Evolutionary conservation across 2,113 vertebrate species (phyloP), one percentile per base, ranked within the genome.

Genomic region (Benitochromis conjunctus): DNA sequence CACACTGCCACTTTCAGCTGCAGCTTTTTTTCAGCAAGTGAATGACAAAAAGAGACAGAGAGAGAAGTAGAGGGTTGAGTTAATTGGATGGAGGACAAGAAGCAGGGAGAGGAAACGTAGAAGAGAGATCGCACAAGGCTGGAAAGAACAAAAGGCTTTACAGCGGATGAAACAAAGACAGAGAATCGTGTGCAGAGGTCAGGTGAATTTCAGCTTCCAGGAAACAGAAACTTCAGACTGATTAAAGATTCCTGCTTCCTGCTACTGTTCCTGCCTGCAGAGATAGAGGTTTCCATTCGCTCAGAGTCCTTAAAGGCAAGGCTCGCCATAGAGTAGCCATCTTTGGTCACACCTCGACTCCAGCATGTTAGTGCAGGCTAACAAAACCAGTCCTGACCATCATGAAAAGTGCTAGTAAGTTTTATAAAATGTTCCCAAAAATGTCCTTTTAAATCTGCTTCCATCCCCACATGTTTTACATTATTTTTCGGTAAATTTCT

Each of bases 141-240:
- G 4, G 69, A 31, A 51, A 31, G 71, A 84, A 74, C 78, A 89
- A 81, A 16, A n/a, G 43, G 29, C 54, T 54, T 78, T 4, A 57
- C 69, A 51, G 69, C 3, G 7, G 71, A 51, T 76, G 26, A 76
- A 76, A 76, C 69, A 34, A 13, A 31, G 38, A 89, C 48, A 46
- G 21, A 31, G 21, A 21, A 43, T 85, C 82, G 71, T 55, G 79
- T 62, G 79, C 58, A 53, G 80, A 51, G 78, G 83, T 88, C 86
- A 69, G 80, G 56, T 83, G 66, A 53, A 78, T 60, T 85, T 86
- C 80, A 88, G 77, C 53, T 71, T 86, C 66, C 81, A 90, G 81
- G 89, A 86, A 88, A 77, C 21, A 57, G 38, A 85, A 66, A 78
- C 83, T 85, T 82, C 71, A 85, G 10, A 80, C 71, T 43, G 80